A percentile compares a stretch with the other conserved stretches of the same genome.
phyloP scores from a whole-genome alignment of 2,797 vertebrate genomes.

The Tenualosa ilisha region DNA sequence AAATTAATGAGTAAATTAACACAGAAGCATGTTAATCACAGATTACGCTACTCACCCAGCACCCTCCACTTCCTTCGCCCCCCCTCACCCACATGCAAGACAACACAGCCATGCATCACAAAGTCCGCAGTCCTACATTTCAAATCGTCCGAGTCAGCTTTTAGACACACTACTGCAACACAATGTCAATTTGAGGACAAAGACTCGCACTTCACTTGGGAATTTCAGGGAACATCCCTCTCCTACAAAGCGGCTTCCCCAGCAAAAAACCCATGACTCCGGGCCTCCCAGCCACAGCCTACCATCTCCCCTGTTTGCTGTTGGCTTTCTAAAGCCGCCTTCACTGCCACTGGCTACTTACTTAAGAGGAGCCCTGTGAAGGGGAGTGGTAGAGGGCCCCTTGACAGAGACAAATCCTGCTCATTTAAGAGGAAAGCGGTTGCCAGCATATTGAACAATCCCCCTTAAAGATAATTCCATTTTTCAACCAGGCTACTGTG shows the following conservation, averaged over 20 bases:
- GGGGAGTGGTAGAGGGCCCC: background rate
- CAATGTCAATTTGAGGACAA: conserved; percentile 7
- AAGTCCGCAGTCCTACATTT: background rate
- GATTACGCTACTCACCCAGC: background rate
- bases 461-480: background rate
- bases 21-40: background rate
- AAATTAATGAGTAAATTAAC: background rate
- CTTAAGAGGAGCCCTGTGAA: background rate
- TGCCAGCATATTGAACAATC: background rate
- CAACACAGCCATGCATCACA: background rate
- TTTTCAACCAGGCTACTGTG: background rate
- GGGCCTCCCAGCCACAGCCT: background rate
- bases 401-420: background rate
- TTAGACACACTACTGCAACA: background rate
- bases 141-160: background rate
- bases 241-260: background rate
- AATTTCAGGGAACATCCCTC: background rate
- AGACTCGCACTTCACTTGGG: background rate
- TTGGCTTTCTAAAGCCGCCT: background rate
- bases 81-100: background rate
- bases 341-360: background rate
- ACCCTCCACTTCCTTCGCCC: background rate
- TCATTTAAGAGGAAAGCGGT: background rate
- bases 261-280: background rate
- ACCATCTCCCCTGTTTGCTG: background rate